Evolutionary conservation across 2,888 invertebrate genomes (phyloP), one percentile per base, ranked within the genome.

Genomic region (Calameuta pallipes): DNA sequence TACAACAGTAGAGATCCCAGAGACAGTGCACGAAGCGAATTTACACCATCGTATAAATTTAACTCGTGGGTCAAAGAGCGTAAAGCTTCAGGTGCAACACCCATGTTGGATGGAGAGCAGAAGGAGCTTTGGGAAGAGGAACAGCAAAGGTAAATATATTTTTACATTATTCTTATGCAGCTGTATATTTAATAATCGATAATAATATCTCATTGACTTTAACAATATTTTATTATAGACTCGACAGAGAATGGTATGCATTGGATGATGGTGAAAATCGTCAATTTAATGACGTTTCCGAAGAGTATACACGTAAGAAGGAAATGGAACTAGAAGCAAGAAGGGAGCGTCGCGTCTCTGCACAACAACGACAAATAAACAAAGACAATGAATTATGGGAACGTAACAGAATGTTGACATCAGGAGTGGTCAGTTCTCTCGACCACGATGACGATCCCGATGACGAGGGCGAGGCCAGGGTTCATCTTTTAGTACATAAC

Each of bases 371-470:
- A 80, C 99, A 99, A 92, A 98, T 98, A 86, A 98, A 99, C 92
- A 97, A 97, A 92, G 99, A 99, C 93, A 99, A 99, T 92, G 99
- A 99, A 90, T 93, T 98, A 85, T 99, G 99, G 99, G 99, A 99
- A 92, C 94, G 98, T 35, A 99, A 99, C 93, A 94, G 99, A 82
- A 98, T 99, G 98, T 93, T 99, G 36, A 97, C 98, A 11, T 97
- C 97, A 37, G 97, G 99, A 31, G 98, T 98, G 0, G 98, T 99
- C 0, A 96, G 96, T 89, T 95, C 96, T 37, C 95, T 97, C 69
- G 97, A 96, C 87, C 95, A 96, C 37, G 97, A 96, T 89, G 97
- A 98, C 85, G 98, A 98, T 90, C 96, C 97, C 90, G 99, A 99
- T 87, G 99, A 99, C 92, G 98, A 98, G 91, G 97, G 95, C 73